These are phyloP conservation scores for Coenobita brevimanus DNA, from an alignment of 1,140 invertebrate species.

Conservation along the genomic window DNA sequence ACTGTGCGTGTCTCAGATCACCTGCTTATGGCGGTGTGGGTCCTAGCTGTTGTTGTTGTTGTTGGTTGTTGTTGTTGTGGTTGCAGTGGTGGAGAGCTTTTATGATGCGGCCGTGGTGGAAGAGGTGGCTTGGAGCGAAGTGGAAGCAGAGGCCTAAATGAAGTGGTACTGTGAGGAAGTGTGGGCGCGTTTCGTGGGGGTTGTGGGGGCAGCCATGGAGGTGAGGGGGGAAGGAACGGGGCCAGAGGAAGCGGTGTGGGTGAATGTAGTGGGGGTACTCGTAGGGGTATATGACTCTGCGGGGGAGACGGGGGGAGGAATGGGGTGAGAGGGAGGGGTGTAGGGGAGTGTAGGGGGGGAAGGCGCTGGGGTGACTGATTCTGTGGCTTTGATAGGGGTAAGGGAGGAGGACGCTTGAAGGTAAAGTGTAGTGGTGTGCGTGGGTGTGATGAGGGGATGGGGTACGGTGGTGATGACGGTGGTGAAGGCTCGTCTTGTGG, in stretches of 20 bases:
- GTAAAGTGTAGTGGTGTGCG: background rate
- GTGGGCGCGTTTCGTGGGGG: slow-evolving; percentile 30
- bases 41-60: slow-evolving; percentile 50
- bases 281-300: background rate
- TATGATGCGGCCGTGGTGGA: slow-evolving; percentile 52
- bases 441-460: background rate
- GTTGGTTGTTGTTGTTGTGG: too few relatives aligned
- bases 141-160: slow-evolving; percentile 46
- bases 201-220: slow-evolving; percentile 38
- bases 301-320: background rate
- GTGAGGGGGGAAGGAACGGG: slow-evolving; percentile 15
- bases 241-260: background rate
- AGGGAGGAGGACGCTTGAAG: background rate
- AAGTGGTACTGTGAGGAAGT: slow-evolving; percentile 1
- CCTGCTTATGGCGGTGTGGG: slow-evolving; percentile 61
- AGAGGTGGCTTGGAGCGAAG: slow-evolving; percentile 60
- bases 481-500: background rate
- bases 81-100: slow-evolving; percentile 2
- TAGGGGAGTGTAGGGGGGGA: background rate
- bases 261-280: background rate
- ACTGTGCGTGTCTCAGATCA: slow-evolving; percentile 25
- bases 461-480: slow-evolving; percentile 6
- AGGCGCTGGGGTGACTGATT: background rate
- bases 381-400: background rate
- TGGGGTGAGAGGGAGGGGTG: background rate